These are phyloP conservation scores for Azorinus chamasolen DNA, from an alignment of 2,888 invertebrate genomes.

Conservation along the genomic window DNA sequence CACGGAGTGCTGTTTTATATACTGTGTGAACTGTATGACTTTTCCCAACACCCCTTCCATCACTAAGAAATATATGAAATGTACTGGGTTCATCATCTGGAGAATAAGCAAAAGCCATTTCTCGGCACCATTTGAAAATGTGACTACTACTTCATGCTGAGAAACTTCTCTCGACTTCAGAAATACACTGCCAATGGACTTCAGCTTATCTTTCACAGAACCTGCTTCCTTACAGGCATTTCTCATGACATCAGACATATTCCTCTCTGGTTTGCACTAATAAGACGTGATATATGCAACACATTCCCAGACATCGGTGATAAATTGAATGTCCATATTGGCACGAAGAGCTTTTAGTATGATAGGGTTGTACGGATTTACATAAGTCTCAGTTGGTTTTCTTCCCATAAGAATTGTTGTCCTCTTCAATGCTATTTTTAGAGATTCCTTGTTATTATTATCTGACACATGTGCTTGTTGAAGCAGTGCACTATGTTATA, in stretches of 20 bases:
- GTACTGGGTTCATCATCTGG: slow-evolving; percentile 14
- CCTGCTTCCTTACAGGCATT: slow-evolving; percentile 48
- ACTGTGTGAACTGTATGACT: slow-evolving; percentile 33
- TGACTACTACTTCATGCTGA: slow-evolving; percentile 50
- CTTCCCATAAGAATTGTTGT: slow-evolving; percentile 30
- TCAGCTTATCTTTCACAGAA: slow-evolving; percentile 9
- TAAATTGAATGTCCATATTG: too few relatives aligned
- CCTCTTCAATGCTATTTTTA: slow-evolving; percentile 22
- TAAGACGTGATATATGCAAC: slow-evolving; percentile 51
- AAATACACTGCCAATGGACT: slow-evolving; percentile 29
- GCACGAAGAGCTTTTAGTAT: slow-evolving; percentile 31
- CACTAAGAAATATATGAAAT: slow-evolving; percentile 50
- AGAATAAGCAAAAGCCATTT: slow-evolving; percentile 4
- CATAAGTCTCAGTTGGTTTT: slow-evolving; percentile 20
- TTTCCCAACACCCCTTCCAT: slow-evolving; percentile 40
- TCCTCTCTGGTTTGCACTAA: slow-evolving; percentile 49
- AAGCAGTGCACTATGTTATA: slow-evolving; percentile 9
- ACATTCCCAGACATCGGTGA: slow-evolving; percentile 57
- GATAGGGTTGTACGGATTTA: slow-evolving; percentile 49
- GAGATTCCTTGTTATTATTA: not conserved
- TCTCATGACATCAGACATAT: slow-evolving; percentile 47
- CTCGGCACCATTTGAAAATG: slow-evolving; percentile 12
- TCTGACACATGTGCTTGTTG: slow-evolving; percentile 15
- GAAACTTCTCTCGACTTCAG: slow-evolving; percentile 55
- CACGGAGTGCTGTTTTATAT: slow-evolving; percentile 20